Base-by-base conservation (phyloP, 2,113 vertebrate species). In the Paracanthobrama guichenoti region DNA sequence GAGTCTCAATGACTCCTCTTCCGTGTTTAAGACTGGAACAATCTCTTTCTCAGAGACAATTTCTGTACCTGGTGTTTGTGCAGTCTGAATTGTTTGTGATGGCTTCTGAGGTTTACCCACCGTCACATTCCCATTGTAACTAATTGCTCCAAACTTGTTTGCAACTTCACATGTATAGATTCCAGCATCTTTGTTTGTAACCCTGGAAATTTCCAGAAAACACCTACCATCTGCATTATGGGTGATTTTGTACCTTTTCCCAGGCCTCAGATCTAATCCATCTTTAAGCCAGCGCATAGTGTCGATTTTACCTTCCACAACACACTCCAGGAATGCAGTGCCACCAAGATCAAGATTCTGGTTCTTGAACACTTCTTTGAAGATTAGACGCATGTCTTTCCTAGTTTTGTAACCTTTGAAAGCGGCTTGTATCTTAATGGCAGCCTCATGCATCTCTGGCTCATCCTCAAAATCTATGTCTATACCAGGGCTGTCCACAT, bases 391-490 rank as follows among this genome's bases (percentile, higher is more conserved):
- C 90, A 98, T 96, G 83, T 96, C 96, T 88, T 95, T 98, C 22
- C 96, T 93, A 6, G 95, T 92, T 91, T 96, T 97, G 84, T 96
- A 98, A 53, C 97, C 96, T 88, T 98, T 98, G 87, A 99, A 99
- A 6, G 96, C 97, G 0, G 97, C 97, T 90, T 99, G 98, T 86
- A 99, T 98, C 91, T 97, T 98, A 82, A 97, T 91, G 0, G 96
- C 97, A 0, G 97, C 96, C 39, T 95, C 94, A 79, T 92, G 92
- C 84, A 95, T 91, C 91, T 97, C 91, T 28, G 95, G 92, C 76
- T 97, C 95, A 50, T 92, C 91, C 11, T 91, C 88, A 48, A 79
- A 6, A 42, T 50, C 83, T 18, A 90, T 50, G 20, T 90, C 84
- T 0, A 92, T 90, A 88, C 89, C 83, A 89, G 57, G 72, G 88